phyloP scores from a whole-genome alignment of 2,888 invertebrate genomes.

The Macaria liturata region DNA sequence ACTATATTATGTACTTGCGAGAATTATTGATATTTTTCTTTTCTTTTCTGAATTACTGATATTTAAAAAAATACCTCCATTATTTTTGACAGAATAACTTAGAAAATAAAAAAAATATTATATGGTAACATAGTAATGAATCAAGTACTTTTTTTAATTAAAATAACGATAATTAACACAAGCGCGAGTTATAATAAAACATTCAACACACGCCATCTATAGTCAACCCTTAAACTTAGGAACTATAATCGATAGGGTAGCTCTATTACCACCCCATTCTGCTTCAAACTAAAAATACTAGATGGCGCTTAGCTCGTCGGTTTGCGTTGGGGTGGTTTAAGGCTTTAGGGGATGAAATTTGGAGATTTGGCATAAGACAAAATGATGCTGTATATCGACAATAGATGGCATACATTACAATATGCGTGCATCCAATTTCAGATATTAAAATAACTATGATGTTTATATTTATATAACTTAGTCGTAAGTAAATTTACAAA shows the following conservation, averaged over 20 bases:
- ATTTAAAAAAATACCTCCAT: no score
- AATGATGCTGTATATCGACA: neutral
- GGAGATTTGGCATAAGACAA: neutral
- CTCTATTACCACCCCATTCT: constrained; percentile 17
- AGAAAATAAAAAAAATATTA: no score
- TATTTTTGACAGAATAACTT: no score
- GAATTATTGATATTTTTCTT: no score
- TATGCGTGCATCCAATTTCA: no score
- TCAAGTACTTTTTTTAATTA: no score
- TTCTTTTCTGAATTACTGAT: no score
- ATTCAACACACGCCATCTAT: constrained; percentile 52
- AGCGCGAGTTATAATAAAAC: neutral
- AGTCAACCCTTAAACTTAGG: constrained; percentile 45
- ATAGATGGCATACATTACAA: constrained; percentile 7
- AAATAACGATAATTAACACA: neutral
- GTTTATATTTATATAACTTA: no score
- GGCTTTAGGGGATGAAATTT: constrained; percentile 6
- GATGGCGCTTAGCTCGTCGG: constrained; percentile 54
- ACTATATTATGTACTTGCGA: no score
- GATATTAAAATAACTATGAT: no score
- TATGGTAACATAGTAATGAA: no score
- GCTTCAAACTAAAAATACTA: constrained; percentile 34
- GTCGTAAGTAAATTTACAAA: no score
- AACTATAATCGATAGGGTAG: constrained; percentile 50
- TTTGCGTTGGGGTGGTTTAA: constrained; percentile 9